Base-by-base conservation (phyloP, 53 echinoderm and acorn worm species). In the Astropecten irregularis region DNA sequence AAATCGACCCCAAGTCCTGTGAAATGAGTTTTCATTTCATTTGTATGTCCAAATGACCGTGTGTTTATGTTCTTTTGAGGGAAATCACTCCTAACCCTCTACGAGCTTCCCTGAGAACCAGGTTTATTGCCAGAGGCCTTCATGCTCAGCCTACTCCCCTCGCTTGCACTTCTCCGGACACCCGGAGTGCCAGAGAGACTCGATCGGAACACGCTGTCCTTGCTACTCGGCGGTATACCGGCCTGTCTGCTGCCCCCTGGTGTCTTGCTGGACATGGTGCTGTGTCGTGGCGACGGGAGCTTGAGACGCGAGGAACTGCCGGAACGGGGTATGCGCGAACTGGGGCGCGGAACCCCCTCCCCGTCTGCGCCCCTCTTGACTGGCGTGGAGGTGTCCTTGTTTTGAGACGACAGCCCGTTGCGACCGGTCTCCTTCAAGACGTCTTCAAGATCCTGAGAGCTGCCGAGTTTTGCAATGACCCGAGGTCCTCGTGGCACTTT, bases 301-400 rank as follows among this genome's bases (percentile, higher is more conserved):
- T 79, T 79, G 22, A 79, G 63, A 62, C 79, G 79, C 13, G 79
- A 27, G 21, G 25, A 23, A 29, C 79, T 79, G 8, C 61, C 79
- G 9, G 63, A 49, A 1, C 79, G 79, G 0, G 79, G 79, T 59
- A 79, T 61, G 5, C 79, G 62, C 20, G 79, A 79, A 8, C 11
- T 3, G 20, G 51, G 18, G 7, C 50, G 31, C 13, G 49, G 3
- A 29, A 29, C 49, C 1, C 21, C 25, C 20, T 62, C 79, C 14
- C 48, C 47, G 30, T 21, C 79, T 4, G 47, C 9, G 6, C 31
- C 62, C 46, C 47, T 79, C 46, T 23, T 46, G 32, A 32, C 23
- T 20, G 79, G 33, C 10, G 79, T 26, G 18, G 62, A 36, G 30
- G 21, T 46, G 50, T 18, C 20, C 3, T 14, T 27, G 58, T 25